Percentiles rank a stretch among this genome's conserved stretches.
Conservation (phyloP, 1,140 invertebrate species). For the Drosophila quadrilineata region DNA sequence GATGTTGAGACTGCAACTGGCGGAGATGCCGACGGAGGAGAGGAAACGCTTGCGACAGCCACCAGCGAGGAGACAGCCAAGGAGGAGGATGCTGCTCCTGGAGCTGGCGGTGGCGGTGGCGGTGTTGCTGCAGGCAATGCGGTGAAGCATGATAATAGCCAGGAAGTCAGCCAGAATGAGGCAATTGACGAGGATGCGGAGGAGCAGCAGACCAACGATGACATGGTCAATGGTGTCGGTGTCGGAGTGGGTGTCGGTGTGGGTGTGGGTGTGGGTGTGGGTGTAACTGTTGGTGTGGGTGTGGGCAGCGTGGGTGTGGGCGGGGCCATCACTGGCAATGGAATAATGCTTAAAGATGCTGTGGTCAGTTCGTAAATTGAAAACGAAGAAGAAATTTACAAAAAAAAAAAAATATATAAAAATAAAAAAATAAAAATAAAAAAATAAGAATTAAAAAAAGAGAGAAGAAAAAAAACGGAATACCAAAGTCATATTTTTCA, state of each 20-base stretch:
- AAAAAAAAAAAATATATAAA: conserved; percentile 8
- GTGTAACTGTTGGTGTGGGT: conserved; percentile 1
- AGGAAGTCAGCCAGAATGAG: conserved; percentile 23
- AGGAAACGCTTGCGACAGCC: too few species aligned
- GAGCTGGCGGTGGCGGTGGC: background rate
- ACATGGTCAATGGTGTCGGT: conserved; percentile 43
- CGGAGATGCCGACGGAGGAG: too few species aligned
- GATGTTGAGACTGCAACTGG: too few species aligned
- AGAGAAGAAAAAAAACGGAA: conserved; percentile 46
- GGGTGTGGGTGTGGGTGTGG: conserved; percentile 14
- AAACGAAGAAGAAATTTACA: too few species aligned
- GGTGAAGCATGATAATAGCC: conserved; percentile 19
- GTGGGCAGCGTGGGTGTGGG: conserved; percentile 25
- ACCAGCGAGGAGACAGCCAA: background rate
- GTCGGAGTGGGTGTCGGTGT: background rate
- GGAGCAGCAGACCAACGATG: conserved; percentile 11
- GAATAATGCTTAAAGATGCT: conserved; percentile 64
- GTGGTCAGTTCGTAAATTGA: conserved; percentile 64
- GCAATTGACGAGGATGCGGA: conserved; percentile 6
- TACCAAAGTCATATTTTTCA: conserved; percentile 80
- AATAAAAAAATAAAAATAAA: too few species aligned
- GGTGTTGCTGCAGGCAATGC: too few species aligned
- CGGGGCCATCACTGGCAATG: too few species aligned
- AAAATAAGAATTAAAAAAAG: conserved; percentile 4
- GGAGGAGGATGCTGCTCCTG: background rate